A percentile compares a stretch with the other conserved stretches of the same genome.
phyloP scores from a whole-genome alignment of 2,797 vertebrate species.

The Sarcoramphus papa region DNA sequence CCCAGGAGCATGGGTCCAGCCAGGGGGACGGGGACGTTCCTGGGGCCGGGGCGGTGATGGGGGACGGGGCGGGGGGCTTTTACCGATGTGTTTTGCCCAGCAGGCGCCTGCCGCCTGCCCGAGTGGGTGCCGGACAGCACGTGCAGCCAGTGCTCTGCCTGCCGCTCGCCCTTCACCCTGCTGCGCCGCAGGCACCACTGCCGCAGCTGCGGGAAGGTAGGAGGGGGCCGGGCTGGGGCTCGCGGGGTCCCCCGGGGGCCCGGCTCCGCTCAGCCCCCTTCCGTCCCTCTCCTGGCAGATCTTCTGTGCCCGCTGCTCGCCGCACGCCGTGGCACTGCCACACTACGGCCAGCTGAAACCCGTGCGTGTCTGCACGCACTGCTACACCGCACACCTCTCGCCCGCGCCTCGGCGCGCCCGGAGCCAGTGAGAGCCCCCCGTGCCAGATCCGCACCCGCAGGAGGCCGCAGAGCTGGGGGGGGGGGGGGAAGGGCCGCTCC shows the following conservation, averaged over 20 bases:
- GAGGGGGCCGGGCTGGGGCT: fast-evolving
- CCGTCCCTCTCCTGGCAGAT: constrained; percentile 47
- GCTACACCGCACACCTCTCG: constrained; percentile 56
- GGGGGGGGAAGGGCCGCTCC: fast-evolving
- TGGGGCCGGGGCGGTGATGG: fast-evolving
- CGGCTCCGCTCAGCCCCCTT: fast-evolving
- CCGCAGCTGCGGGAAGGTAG: constrained; percentile 74
- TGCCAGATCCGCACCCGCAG: fast-evolving
- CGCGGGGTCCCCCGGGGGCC: fast-evolving
- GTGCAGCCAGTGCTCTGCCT: constrained; percentile 64
- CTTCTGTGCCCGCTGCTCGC: constrained; percentile 74
- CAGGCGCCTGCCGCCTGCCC: constrained; percentile 14
- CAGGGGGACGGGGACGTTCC: background rate
- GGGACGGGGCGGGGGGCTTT: background rate
- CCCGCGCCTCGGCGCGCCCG: background rate
- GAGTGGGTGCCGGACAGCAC: constrained; percentile 71
- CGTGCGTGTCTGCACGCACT: constrained; percentile 63
- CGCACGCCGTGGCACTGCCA: constrained; percentile 29
- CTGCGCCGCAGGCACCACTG: constrained; percentile 74
- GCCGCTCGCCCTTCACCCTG: constrained; percentile 64
- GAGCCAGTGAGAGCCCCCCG: background rate
- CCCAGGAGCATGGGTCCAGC: background rate
- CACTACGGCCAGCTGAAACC: constrained; percentile 51
- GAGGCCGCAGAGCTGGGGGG: fast-evolving
- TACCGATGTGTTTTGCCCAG: background rate